A percentile compares a stretch with the other conserved stretches of the same genome.
Evolutionary conservation across 2,797 vertebrate species (phyloP).

Genomic region (Platalea minor): DNA sequence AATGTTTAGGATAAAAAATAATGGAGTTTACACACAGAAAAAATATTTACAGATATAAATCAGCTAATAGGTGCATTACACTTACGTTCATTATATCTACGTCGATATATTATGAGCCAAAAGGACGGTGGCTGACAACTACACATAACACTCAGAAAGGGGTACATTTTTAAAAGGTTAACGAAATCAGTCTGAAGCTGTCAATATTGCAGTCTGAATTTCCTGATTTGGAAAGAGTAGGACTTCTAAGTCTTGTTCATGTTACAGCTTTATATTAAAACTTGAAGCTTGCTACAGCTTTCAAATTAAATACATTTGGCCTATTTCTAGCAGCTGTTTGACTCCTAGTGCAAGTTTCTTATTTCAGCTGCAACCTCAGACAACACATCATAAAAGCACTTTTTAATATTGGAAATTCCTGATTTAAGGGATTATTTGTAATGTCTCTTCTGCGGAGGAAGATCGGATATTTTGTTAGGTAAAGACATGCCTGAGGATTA

Average conservation of each 20-base stretch:
- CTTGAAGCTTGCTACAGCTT: not conserved
- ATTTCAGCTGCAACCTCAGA: not conserved
- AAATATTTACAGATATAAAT: constrained; percentile 48
- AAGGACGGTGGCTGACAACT: not conserved
- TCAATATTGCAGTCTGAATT: not conserved
- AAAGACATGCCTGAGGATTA: not conserved
- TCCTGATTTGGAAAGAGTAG: not conserved
- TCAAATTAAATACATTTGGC: not conserved
- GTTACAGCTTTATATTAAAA: not conserved
- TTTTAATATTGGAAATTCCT: not conserved
- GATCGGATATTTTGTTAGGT: not conserved
- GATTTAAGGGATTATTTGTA: not conserved
- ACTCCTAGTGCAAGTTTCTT: not conserved
- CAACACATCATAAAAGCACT: not conserved
- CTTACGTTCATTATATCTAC: not conserved
- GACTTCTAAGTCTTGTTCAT: not conserved
- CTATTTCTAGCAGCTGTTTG: not conserved
- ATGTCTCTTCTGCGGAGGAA: not conserved
- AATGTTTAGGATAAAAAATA: constrained; percentile 35
- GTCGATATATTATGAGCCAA: not conserved
- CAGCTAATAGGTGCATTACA: not conserved
- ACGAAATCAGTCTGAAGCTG: not conserved
- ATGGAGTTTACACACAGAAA: not conserved
- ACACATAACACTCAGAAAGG: not conserved
- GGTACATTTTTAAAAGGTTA: not conserved